Evolutionary conservation across 2,113 vertebrate genomes (phyloP).

Genomic region (Aplodontia rufa): DNA sequence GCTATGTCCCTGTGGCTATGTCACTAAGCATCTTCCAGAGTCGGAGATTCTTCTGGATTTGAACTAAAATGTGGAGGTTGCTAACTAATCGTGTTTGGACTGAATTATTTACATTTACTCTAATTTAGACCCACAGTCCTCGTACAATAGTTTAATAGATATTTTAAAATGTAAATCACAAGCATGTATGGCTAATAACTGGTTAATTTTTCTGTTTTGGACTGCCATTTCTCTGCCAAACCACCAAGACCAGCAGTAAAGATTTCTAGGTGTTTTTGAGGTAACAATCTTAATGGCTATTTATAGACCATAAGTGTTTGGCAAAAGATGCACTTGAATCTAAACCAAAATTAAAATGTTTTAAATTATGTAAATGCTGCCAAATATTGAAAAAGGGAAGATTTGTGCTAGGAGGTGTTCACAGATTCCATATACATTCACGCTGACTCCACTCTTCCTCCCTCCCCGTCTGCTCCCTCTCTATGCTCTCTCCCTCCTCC

Average conservation of each 20-base stretch:
- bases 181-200: not conserved
- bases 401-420: slow-evolving; percentile 7
- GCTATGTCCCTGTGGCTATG: not conserved
- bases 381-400: slow-evolving; percentile 35
- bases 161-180: slow-evolving; percentile 7
- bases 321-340: slow-evolving; percentile 54
- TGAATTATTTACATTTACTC: not conserved
- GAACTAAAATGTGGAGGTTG: not conserved
- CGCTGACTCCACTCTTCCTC: not conserved
- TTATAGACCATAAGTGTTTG: slow-evolving; percentile 53
- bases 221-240: not conserved
- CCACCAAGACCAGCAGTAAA: not conserved
- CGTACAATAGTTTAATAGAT: not conserved
- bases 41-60: not conserved
- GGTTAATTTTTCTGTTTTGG: slow-evolving; percentile 20
- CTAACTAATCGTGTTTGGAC: not conserved
- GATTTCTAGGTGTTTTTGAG: slow-evolving; percentile 25
- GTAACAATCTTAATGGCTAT: slow-evolving; percentile 37
- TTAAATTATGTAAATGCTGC: slow-evolving; percentile 44
- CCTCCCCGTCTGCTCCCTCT: no score
- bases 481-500: rapidly evolving
- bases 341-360: slow-evolving; percentile 52
- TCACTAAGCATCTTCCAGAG: not conserved
- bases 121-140: not conserved
- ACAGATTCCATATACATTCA: not conserved